These are phyloP conservation scores for Pseudoips prasinana DNA, from an alignment of 2,888 invertebrate species.

Conservation along the genomic window DNA sequence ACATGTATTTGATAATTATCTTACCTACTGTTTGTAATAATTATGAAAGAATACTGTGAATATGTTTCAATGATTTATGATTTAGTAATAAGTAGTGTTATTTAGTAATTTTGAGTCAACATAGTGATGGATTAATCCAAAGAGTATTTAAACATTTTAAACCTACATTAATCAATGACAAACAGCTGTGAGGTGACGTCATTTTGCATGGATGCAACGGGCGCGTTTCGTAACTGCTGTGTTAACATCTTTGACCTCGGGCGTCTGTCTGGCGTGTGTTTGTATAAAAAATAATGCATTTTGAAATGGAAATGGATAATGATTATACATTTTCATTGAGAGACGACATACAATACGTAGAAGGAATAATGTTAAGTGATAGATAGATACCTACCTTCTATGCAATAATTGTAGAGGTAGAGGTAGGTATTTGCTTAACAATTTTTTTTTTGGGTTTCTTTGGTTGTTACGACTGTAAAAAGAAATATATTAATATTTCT, in stretches of 20 bases:
- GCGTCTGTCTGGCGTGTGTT: constrained; percentile 16
- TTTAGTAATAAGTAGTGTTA: background rate
- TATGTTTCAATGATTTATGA: background rate
- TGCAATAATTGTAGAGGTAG: too few relatives aligned
- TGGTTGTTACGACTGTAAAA: too few relatives aligned
- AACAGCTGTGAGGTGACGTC: constrained; percentile 35
- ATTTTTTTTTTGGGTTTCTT: too few relatives aligned
- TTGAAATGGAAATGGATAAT: too few relatives aligned
- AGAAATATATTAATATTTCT: too few relatives aligned
- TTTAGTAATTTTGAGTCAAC: background rate
- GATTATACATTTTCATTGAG: too few relatives aligned
- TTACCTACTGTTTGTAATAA: background rate
- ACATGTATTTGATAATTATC: background rate
- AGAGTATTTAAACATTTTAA: too few relatives aligned
- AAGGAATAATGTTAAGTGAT: too few relatives aligned
- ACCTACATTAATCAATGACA: constrained; percentile 1
- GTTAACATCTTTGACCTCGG: constrained; percentile 21
- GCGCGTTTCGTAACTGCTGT: constrained; percentile 26
- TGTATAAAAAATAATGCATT: constrained; percentile 25
- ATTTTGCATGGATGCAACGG: constrained; percentile 1
- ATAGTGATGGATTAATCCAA: background rate
- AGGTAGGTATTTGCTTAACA: too few relatives aligned
- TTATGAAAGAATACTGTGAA: background rate
- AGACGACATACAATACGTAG: too few relatives aligned
- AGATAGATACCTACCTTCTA: too few relatives aligned